Conservation (phyloP, 2,797 vertebrate genomes). For the Lycodopsis pacificus region DNA sequence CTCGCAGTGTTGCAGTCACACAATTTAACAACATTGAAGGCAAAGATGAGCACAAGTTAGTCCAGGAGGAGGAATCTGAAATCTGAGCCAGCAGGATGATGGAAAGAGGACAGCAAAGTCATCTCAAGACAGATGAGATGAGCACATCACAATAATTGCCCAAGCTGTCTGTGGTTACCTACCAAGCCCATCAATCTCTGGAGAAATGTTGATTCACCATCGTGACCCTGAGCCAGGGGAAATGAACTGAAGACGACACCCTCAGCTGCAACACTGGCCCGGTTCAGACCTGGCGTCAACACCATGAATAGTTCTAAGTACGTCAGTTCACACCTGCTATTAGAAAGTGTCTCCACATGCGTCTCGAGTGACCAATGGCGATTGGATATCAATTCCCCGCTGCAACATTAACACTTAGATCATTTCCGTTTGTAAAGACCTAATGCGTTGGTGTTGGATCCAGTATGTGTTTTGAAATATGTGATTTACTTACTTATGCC, state of each 20-base stretch:
- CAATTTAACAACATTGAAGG: constrained; percentile 49
- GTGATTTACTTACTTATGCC: not conserved
- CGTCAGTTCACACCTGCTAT: not conserved
- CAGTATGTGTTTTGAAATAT: not conserved
- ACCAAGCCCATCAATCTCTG: constrained; percentile 42
- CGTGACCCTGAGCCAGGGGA: constrained; percentile 36
- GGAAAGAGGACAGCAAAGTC: constrained; percentile 45
- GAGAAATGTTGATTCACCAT: constrained; percentile 48
- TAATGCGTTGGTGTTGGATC: not conserved
- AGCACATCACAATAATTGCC: constrained; percentile 50
- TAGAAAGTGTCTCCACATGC: not conserved
- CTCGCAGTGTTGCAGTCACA: constrained; percentile 25
- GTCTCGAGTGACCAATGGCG: not conserved
- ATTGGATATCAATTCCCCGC: not conserved
- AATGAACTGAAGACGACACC: constrained; percentile 21
- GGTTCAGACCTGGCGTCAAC: not conserved
- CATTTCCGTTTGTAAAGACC: not conserved
- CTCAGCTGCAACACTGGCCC: constrained; percentile 12
- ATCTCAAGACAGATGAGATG: constrained; percentile 55
- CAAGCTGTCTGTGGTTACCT: constrained; percentile 38
- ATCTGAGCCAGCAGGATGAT: constrained; percentile 41
- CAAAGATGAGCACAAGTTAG: constrained; percentile 39
- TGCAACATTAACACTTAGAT: not conserved
- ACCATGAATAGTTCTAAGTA: not conserved
- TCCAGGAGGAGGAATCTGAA: constrained; percentile 38